Evolutionary conservation across 53 echinoderm and acorn worm genomes (phyloP).

Genomic region (Echinarachnius parma): DNA sequence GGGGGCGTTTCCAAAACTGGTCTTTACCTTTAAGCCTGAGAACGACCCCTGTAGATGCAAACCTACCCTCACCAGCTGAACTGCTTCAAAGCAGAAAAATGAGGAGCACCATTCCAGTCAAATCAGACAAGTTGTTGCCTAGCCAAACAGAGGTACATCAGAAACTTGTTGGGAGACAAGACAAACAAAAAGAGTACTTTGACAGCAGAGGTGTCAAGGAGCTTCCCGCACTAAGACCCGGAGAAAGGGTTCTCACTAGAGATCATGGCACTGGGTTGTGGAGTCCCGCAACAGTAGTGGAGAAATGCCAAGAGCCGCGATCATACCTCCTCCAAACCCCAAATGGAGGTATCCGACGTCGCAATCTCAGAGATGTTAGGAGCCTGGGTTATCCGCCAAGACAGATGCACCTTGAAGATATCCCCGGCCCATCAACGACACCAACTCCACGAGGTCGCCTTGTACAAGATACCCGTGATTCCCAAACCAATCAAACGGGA

Average conservation of each 20-base stretch:
- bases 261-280: constrained; percentile 8
- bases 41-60: constrained; percentile 32
- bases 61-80: constrained; percentile 42
- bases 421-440: neutral
- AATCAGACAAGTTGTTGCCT: neutral
- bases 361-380: constrained; percentile 3
- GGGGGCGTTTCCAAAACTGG: too few species aligned
- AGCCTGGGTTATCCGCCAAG: constrained; percentile 1
- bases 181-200: constrained; percentile 39
- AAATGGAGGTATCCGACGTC: constrained; percentile 8
- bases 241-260: neutral
- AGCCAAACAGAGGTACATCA: constrained; percentile 10
- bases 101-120: constrained; percentile 42
- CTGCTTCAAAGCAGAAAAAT: constrained; percentile 49
- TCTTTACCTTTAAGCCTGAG: too few species aligned
- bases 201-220: constrained; percentile 37
- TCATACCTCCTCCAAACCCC: constrained; percentile 5
- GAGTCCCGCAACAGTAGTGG: constrained; percentile 10
- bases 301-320: constrained; percentile 11
- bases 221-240: constrained; percentile 1
- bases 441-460: constrained; percentile 4
- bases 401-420: constrained; percentile 10
- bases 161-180: constrained; percentile 32
- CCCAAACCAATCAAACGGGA: constrained; percentile 11
- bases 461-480: constrained; percentile 13